Conservation (phyloP, 2,797 vertebrate species). For the Crenichthys baileyi region DNA sequence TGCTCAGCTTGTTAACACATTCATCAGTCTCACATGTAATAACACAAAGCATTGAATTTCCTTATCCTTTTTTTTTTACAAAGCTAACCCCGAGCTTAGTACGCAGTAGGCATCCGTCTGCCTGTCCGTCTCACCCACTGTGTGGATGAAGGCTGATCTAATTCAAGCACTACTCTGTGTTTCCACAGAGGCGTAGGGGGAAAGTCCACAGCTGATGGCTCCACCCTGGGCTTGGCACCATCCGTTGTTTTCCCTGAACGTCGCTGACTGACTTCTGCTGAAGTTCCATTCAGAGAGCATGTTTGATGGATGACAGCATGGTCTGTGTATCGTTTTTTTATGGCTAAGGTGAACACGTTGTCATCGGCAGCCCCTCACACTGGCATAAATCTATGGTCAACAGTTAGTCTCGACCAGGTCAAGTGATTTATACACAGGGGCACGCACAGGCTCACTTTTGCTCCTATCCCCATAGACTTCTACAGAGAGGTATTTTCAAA, state of each 20-base stretch:
- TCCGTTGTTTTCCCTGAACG: slow-evolving; percentile 67
- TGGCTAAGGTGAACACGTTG: slow-evolving; percentile 66
- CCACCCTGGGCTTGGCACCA: slow-evolving; percentile 76
- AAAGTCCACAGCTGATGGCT: slow-evolving; percentile 68
- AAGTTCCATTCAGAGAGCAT: slow-evolving; percentile 71
- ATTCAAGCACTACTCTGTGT: slow-evolving; percentile 53
- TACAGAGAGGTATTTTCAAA: slow-evolving; percentile 49
- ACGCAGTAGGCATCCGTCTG: slow-evolving; percentile 61
- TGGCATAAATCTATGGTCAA: slow-evolving; percentile 72
- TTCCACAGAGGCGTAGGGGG: slow-evolving; percentile 57
- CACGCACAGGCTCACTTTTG: slow-evolving; percentile 45
- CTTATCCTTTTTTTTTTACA: slow-evolving; percentile 37
- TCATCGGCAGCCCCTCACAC: slow-evolving; percentile 69
- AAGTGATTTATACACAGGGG: slow-evolving; percentile 79
- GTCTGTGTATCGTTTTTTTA: slow-evolving; percentile 76
- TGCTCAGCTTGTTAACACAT: slow-evolving; percentile 53
- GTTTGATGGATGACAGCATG: slow-evolving; percentile 72
- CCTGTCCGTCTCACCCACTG: slow-evolving; percentile 45
- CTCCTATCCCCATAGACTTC: slow-evolving; percentile 35
- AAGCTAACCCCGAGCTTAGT: slow-evolving; percentile 35
- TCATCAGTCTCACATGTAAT: slow-evolving; percentile 63
- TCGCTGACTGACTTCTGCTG: slow-evolving; percentile 45
- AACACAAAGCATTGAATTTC: slow-evolving; percentile 65
- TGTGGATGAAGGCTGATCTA: slow-evolving; percentile 49
- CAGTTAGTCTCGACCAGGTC: slow-evolving; percentile 72